Conservation (phyloP, 2,888 invertebrate genomes). For the Erebia palarica region DNA sequence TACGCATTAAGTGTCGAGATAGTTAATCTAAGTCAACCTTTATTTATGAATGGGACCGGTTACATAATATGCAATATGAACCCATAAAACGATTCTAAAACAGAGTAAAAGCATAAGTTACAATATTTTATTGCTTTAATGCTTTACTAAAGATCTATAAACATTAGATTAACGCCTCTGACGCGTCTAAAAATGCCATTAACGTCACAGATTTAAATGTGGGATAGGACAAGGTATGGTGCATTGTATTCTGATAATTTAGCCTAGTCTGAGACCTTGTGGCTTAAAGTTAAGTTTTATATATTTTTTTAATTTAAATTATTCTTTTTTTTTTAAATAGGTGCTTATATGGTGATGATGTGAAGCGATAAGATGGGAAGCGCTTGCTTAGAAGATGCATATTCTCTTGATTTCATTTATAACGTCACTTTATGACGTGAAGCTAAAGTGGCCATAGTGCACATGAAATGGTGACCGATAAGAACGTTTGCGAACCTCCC, state of each 20-base stretch:
- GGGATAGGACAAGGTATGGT: slow-evolving; percentile 33
- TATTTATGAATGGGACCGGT: slow-evolving; percentile 5
- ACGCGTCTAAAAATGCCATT: slow-evolving; percentile 34
- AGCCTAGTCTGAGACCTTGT: slow-evolving; percentile 22
- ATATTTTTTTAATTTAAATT: too few relatives aligned
- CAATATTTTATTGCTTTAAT: slow-evolving; percentile 28
- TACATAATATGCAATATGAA: slow-evolving; percentile 13
- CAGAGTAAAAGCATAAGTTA: slow-evolving; percentile 21
- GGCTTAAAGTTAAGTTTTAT: neutral
- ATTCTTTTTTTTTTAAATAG: too few relatives aligned
- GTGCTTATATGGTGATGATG: too few relatives aligned
- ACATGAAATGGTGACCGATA: too few relatives aligned
- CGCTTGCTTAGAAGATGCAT: too few relatives aligned
- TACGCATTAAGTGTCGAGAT: neutral
- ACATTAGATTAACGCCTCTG: slow-evolving; percentile 34
- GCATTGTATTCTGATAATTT: slow-evolving; percentile 40
- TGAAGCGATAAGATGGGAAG: too few relatives aligned
- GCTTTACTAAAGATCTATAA: slow-evolving; percentile 32
- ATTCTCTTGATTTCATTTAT: too few relatives aligned
- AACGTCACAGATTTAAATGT: slow-evolving; percentile 30
- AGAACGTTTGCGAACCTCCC: too few relatives aligned
- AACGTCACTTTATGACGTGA: too few relatives aligned
- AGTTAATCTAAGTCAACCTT: neutral
- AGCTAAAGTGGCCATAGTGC: too few relatives aligned
- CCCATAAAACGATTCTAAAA: slow-evolving; percentile 20